A percentile compares a stretch with the other conserved stretches of the same genome.
Evolutionary conservation across 1,140 invertebrate species (phyloP).

Genomic region (Vanessa tameamea): DNA sequence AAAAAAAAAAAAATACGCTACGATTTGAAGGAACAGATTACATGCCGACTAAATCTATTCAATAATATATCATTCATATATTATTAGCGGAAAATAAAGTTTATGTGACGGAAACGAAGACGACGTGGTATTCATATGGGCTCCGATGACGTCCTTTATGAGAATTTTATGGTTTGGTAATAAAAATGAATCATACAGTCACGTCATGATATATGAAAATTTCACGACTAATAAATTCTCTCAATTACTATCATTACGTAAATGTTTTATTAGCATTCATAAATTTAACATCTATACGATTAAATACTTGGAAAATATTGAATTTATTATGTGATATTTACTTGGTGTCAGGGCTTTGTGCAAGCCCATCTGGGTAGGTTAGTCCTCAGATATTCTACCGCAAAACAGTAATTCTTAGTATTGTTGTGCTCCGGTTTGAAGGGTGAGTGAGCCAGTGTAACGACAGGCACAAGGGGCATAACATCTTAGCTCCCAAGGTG

Average conservation of each 20-base stretch:
- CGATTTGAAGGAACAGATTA: too few relatives aligned
- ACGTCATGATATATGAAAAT: slow-evolving; percentile 29
- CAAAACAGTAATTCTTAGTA: too few relatives aligned
- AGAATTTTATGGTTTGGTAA: slow-evolving; percentile 26
- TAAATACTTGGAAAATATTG: too few relatives aligned
- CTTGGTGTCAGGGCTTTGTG: too few relatives aligned
- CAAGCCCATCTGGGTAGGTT: too few relatives aligned
- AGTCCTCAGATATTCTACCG: too few relatives aligned
- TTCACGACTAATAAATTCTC: slow-evolving; percentile 8
- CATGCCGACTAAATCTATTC: not conserved
- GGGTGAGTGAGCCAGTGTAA: too few relatives aligned
- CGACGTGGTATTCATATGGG: slow-evolving; percentile 27
- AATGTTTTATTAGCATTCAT: not conserved
- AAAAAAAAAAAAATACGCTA: too few relatives aligned
- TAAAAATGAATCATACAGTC: slow-evolving; percentile 22
- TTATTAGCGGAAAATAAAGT: slow-evolving; percentile 6
- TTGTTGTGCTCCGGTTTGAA: too few relatives aligned
- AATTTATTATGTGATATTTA: too few relatives aligned
- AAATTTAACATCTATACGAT: not conserved
- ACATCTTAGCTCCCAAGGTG: too few relatives aligned
- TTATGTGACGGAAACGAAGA: slow-evolving; percentile 10
- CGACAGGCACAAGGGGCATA: too few relatives aligned
- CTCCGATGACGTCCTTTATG: slow-evolving; percentile 17
- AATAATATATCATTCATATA: not conserved
- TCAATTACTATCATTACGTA: slow-evolving; percentile 3